Base-by-base conservation (phyloP, 1,140 invertebrate species). In the Hesperophylax magnus region DNA sequence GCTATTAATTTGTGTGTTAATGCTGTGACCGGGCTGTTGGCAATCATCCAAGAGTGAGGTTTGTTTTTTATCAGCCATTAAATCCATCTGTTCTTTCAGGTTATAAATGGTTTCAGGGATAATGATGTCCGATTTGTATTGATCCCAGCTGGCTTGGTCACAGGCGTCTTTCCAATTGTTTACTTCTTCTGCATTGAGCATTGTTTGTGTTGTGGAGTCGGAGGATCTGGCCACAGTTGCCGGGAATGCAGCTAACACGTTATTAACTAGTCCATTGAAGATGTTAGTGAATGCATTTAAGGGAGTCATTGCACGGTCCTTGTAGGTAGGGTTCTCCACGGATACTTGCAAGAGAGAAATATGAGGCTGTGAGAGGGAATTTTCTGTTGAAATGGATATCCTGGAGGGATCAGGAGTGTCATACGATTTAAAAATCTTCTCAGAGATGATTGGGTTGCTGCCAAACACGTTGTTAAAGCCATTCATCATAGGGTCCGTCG, bases 401-500 rank as follows among this genome's bases (percentile, higher is more conserved):
- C 39, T 47, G 39, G 39, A 47, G 39, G 39, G 39, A 9, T n/a
- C 31, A n/a, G 31, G 34, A 9, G 20, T 20, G 3, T 34, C 39
- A 20, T 54, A 58, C 9, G 54, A 24, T 22, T 74, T 74, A 53
- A 74, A 74, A 2, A 22, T 27, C 22, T 74, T 74, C 7, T 74
- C 52, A 24, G 71, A 74, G 14, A 74, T 53, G 20, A 74, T 74
- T 11, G 71, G 71, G 17, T 20, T 53, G 54, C 71, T 74, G 22
- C 71, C 71, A 53, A 74, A 74, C 52, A 74, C 9, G 9, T 53
- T 54, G 52, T 74, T 74, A 18, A 74, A 58, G 15, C 54, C 54
- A n/a, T 22, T 54, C n/a, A 56, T 17, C 24, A 53, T 7, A n/a
- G 39, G 39, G 11, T 52, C 22, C 14, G 22, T n/a, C 1, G 52